Base-by-base conservation (phyloP, 2,888 invertebrate species). In the Phoronis australis region DNA sequence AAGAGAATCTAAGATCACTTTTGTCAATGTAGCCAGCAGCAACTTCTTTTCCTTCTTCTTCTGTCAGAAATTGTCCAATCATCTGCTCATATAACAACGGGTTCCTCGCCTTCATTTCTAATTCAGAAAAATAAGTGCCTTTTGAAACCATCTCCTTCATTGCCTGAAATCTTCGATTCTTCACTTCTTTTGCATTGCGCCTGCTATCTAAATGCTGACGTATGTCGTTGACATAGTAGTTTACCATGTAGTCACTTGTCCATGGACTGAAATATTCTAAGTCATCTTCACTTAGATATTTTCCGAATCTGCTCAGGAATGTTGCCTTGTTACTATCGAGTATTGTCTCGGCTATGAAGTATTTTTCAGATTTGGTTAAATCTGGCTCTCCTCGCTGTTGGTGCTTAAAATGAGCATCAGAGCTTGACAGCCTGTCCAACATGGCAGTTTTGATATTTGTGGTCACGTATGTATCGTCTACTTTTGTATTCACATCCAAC, bases 81-180 rank as follows among this genome's bases (percentile, higher is more conserved):
- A 96, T 79, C 66, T 93, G 88, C 57, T 95, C 90, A 78, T 90
- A 96, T 0, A 95, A 77, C 46, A 89, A 80, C 1, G 95, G 96
- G 75, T 92, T 90, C 52, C 96, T 80, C 60, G 84, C 85, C 84
- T 91, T 90, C 95, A 96, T 96, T 80, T 91, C 88, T 52, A 84
- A 84, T 73, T 95, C 93, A 71, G 87, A 87, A 68, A 96, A 96
- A 76, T 94, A 95, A 24, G 82, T 80, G 12, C 84, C 82, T 56
- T 85, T 83, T 45, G 82, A 78, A 37, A 87, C 80, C 57, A 94
- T 75, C 64, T 84, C 81, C 64, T 87, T 83, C 68, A 94, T 78
- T 1, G 92, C 93, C 66, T 85, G 84, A 69, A 84, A 93, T 37
- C 94, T 80, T 59, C 92, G 81, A 73, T 94, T 94, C 74, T 86